Percentiles rank a stretch among this genome's conserved stretches.
These are phyloP conservation scores for Schizopygopsis malacanthus DNA, from an alignment of 2,797 vertebrate species.

Conservation along the genomic window DNA sequence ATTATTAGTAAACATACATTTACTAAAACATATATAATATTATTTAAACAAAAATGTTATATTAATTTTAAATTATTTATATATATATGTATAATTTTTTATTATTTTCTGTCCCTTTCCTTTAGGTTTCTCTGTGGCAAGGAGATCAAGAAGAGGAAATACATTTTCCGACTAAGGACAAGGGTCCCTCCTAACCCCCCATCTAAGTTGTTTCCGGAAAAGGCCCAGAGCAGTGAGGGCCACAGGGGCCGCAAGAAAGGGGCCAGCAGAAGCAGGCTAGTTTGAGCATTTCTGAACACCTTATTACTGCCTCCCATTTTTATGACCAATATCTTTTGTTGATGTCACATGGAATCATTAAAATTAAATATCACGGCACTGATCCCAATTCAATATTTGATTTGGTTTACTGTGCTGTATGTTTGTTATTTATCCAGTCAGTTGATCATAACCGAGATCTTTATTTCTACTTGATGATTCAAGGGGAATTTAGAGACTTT, in stretches of 20 bases:
- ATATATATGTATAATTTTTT: background rate
- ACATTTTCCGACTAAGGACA: constrained; percentile 94
- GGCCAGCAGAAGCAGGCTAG: constrained; percentile 78
- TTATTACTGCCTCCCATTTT: background rate
- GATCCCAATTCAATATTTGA: background rate
- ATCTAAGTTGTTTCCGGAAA: constrained; percentile 89
- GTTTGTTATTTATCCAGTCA: background rate
- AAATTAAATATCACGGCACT: background rate
- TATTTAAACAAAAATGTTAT: background rate
- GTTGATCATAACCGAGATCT: background rate
- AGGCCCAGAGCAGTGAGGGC: constrained; percentile 72
- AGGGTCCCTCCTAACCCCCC: constrained; percentile 91
- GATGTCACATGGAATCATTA: background rate
- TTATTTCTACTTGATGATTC: background rate
- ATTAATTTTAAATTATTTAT: no score
- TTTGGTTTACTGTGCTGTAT: background rate
- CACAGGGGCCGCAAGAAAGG: constrained; percentile 79
- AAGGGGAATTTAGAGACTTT: background rate
- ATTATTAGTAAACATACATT: background rate
- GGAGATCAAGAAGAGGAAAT: constrained; percentile 97
- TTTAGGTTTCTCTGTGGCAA: constrained; percentile 94
- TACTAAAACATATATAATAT: background rate
- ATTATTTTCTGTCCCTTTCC: background rate
- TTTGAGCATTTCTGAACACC: background rate
- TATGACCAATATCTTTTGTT: background rate